These are phyloP conservation scores for Microtus pennsylvanicus DNA, from an alignment of 2,113 vertebrate genomes.

Conservation along the genomic window DNA sequence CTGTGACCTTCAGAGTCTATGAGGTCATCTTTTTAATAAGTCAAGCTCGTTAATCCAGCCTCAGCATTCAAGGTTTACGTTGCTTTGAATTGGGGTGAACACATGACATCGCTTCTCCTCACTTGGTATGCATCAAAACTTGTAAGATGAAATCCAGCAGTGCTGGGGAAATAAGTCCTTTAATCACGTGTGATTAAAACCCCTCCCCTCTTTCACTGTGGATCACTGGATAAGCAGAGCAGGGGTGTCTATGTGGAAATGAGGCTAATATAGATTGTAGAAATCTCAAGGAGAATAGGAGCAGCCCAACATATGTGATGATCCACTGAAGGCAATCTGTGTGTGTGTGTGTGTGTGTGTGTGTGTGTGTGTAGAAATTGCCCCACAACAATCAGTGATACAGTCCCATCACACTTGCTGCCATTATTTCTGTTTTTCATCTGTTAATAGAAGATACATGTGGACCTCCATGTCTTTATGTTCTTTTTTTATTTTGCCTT, in stretches of 20 bases:
- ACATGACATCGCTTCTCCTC: not conserved
- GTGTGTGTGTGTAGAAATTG: not conserved
- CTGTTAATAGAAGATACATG: not conserved
- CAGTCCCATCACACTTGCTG: not conserved
- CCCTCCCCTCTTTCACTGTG: not conserved
- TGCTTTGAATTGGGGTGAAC: not conserved
- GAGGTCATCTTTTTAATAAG: constrained; percentile 57
- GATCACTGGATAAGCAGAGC: not conserved
- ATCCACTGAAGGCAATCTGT: not conserved
- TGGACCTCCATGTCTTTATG: no score
- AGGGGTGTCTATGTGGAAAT: not conserved
- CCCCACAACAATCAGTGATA: not conserved
- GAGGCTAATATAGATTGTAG: not conserved
- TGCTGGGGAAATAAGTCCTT: not conserved
- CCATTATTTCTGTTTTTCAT: not conserved
- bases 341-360: not conserved
- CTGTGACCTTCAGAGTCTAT: not conserved
- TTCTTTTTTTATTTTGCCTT: no score
- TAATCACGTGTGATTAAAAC: not conserved
- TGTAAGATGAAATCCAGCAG: not conserved
- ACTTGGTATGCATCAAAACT: not conserved
- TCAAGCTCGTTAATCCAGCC: constrained; percentile 26
- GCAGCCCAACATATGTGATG: constrained; percentile 2
- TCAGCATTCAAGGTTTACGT: not conserved
- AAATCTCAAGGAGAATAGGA: constrained; percentile 5